Base-by-base conservation (phyloP, 2,888 invertebrate genomes). In the Notodonta dromedarius region DNA sequence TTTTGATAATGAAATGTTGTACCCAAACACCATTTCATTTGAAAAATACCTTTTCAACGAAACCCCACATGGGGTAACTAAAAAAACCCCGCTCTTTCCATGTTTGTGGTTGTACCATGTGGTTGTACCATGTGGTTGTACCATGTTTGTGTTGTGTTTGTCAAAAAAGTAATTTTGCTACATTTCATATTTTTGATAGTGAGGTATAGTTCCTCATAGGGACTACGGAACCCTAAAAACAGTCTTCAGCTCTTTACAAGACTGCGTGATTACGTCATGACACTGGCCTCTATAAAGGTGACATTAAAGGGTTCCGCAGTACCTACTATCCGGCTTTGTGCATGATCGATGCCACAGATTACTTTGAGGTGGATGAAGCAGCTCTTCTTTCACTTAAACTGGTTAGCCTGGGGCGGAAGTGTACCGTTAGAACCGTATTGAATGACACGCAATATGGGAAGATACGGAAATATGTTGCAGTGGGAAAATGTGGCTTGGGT, bases 341-440 rank as follows among this genome's bases (percentile, higher is more conserved):
- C 85, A 91, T 91, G 91, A 91, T 91, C 86, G 88, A 91, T 91
- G 89, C 56, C 62, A 60, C 73, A 87, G 91, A 91, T 91, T 85
- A 87, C 89, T 90, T 91, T 91, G 89, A 84, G 77, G 73, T 62
- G 70, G 76, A 76, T 80, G 78, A 83, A 78, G 79, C 74, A 75
- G 76, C 74, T 75, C 80, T 79, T 80, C 85, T 85, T 84, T 79
- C 76, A 75, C 80, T 79, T 90, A 91, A 91, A 82, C 85, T 77
- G 76, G 89, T 91, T 90, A 90, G 90, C 91, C 90, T 75, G 69
- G 39, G 89, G 90, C 87, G 63, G 76, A 80, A 83, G 81, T 83
- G 86, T 81, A 78, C 78, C 83, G 79, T 82, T 81, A 79, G 75
- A 76, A 75, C 79, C 79, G 69, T 70, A 69, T 76, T 73, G 70